These are phyloP conservation scores for Dryobotodes eremita DNA, from an alignment of 2,888 invertebrate species.

Conservation along the genomic window DNA sequence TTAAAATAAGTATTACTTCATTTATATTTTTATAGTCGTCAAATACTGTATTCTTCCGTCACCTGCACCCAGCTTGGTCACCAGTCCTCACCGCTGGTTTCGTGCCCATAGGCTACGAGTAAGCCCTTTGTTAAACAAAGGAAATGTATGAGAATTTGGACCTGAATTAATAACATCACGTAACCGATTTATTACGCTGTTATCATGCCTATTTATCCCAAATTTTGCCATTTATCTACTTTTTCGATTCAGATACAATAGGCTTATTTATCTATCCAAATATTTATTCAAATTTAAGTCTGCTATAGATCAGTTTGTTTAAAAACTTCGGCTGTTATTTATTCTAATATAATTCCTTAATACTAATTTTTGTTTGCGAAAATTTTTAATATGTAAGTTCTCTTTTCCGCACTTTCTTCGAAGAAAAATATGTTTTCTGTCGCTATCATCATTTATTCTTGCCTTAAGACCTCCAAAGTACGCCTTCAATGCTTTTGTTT, in stretches of 20 bases:
- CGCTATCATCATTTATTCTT: slow-evolving; percentile 6
- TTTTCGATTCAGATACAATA: slow-evolving; percentile 12
- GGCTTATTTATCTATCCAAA: slow-evolving; percentile 3
- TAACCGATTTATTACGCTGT: slow-evolving; percentile 37
- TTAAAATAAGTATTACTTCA: background rate
- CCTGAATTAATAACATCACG: slow-evolving; percentile 44
- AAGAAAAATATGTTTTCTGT: slow-evolving; percentile 6
- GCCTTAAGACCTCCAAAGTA: background rate
- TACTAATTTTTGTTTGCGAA: slow-evolving; percentile 33
- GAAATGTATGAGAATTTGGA: slow-evolving; percentile 9
- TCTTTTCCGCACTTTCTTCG: background rate
- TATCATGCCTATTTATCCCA: slow-evolving; percentile 27
- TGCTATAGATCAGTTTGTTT: background rate
- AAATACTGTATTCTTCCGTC: background rate
- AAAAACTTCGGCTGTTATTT: slow-evolving; percentile 40
- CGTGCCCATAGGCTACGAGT: background rate
- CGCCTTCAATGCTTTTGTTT: background rate
- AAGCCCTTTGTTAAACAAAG: slow-evolving; percentile 24
- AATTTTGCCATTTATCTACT: slow-evolving; percentile 35
- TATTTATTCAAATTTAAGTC: slow-evolving; percentile 8
- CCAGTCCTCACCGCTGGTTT: background rate
- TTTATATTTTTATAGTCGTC: background rate
- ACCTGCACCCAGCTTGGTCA: background rate
- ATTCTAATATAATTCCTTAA: slow-evolving; percentile 16
- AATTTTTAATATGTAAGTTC: slow-evolving; percentile 21